Percentiles rank a stretch among this genome's conserved stretches.
These are phyloP conservation scores for Syngnathus acus DNA, from an alignment of 2,797 vertebrate genomes.

Conservation along the genomic window DNA sequence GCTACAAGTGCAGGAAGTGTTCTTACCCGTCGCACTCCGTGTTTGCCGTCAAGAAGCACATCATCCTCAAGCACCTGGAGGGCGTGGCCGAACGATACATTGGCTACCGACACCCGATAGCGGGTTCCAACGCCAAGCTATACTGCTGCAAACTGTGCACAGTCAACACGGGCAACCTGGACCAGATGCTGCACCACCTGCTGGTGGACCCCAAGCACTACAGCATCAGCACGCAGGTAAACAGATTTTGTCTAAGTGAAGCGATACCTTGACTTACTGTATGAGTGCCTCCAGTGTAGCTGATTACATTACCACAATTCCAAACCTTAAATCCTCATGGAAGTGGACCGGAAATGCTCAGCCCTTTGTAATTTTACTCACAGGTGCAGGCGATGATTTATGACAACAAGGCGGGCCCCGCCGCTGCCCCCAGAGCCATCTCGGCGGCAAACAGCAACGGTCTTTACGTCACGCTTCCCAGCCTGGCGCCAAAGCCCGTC, in stretches of 20 bases:
- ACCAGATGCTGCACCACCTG: constrained; percentile 89
- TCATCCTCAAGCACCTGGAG: constrained; percentile 85
- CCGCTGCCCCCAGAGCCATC: not conserved
- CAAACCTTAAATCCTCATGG: not conserved
- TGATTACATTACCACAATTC: too few species aligned
- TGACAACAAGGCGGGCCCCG: constrained; percentile 63
- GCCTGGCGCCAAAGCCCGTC: constrained; percentile 53
- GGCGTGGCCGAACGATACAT: constrained; percentile 77
- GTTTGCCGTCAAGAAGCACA: constrained; percentile 91
- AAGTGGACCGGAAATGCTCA: not conserved
- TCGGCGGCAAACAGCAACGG: constrained; percentile 65
- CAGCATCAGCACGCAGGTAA: constrained; percentile 58
- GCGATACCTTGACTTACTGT: too few species aligned
- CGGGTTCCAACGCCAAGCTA: constrained; percentile 27
- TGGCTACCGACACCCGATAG: constrained; percentile 63
- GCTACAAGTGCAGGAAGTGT: constrained; percentile 84
- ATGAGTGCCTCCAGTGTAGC: too few species aligned
- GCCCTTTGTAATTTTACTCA: constrained; percentile 35
- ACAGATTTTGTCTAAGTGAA: too few species aligned
- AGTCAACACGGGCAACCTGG: constrained; percentile 74
- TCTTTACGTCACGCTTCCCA: constrained; percentile 54
- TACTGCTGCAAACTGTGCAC: constrained; percentile 87
- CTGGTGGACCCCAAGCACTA: constrained; percentile 83
- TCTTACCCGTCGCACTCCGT: constrained; percentile 79
- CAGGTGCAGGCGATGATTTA: constrained; percentile 81